Evolutionary conservation across 2,113 vertebrate species (phyloP), one percentile per base, ranked within the genome.

Genomic region (Triplophysa rosa): DNA sequence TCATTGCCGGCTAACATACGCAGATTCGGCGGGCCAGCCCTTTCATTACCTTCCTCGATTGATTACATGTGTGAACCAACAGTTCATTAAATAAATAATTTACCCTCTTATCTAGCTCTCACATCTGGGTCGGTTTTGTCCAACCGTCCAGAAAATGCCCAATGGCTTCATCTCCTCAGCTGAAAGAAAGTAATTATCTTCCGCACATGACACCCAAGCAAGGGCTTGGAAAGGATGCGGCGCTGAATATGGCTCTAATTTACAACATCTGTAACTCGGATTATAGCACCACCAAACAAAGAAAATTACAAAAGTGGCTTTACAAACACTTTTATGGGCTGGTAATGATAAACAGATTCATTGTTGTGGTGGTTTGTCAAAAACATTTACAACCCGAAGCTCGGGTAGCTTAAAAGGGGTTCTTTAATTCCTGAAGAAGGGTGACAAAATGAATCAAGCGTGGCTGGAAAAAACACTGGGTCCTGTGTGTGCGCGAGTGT

Each of bases 271-370:
- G 82, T 81, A 85, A 74, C 83, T 77, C 72, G 66, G 86, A 89
- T 88, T 88, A 89, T 76, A 74, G 79, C 63, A 59, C 67, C 73
- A 45, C 67, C 80, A 81, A 81, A 85, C 67, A 84, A 84, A 69
- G 71, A 79, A 87, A 86, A 89, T 82, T 89, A 83, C 77, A 82
- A 33, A 69, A 84, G 81, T 73, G 70, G 52, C 84, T 86, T 88
- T 80, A 84, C 83, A 86, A 87, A 90, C 75, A 87, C 77, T 85
- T 86, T 89, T 86, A 90, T 85, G 81, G 80, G 78, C 65, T 67
- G 82, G 81, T 86, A 86, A 86, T 77, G 83, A 89, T 86, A 88
- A 85, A 87, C 76, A 71, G 58, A 87, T 84, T 74, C 66, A 79
- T 65, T 23, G 80, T 81, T 65, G 84, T 73, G 65, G 65, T 79